A percentile compares a stretch with the other conserved stretches of the same genome.
Conservation (phyloP, 2,113 vertebrate species). For the Phodopus roborovskii region DNA sequence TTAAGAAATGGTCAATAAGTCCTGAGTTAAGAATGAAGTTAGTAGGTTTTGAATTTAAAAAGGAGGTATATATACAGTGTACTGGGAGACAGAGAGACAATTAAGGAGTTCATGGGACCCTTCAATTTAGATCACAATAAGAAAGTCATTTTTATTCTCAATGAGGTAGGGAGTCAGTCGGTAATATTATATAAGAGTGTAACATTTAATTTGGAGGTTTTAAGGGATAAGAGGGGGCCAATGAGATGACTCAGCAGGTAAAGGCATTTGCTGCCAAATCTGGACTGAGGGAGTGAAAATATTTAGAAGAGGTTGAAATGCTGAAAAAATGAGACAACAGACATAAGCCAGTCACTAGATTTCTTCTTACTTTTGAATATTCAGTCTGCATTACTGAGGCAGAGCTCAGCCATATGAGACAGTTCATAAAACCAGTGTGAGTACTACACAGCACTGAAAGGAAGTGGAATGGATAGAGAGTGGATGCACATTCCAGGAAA, state of each 20-base stretch:
- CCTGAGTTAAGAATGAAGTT: neutral
- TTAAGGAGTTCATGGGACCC: neutral
- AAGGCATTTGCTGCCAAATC: neutral
- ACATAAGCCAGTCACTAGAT: neutral
- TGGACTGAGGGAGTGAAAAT: neutral
- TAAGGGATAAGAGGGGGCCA: neutral
- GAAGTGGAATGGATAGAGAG: neutral
- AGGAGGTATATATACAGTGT: fast-evolving
- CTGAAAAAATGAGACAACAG: neutral
- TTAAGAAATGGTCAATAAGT: neutral
- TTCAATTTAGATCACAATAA: neutral
- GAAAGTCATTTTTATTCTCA: neutral
- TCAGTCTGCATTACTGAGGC: neutral
- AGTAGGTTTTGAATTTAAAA: neutral
- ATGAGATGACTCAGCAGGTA: neutral
- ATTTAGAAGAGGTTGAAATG: neutral
- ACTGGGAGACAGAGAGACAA: neutral
- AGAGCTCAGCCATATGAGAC: neutral
- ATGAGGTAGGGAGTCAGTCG: neutral
- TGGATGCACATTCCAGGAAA: neutral
- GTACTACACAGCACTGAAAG: neutral
- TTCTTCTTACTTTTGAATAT: neutral
- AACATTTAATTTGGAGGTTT: neutral
- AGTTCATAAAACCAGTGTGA: neutral
- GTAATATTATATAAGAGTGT: neutral